Evolutionary conservation across 2,113 vertebrate genomes (phyloP).

Genomic region (Chaetodon auriga): DNA sequence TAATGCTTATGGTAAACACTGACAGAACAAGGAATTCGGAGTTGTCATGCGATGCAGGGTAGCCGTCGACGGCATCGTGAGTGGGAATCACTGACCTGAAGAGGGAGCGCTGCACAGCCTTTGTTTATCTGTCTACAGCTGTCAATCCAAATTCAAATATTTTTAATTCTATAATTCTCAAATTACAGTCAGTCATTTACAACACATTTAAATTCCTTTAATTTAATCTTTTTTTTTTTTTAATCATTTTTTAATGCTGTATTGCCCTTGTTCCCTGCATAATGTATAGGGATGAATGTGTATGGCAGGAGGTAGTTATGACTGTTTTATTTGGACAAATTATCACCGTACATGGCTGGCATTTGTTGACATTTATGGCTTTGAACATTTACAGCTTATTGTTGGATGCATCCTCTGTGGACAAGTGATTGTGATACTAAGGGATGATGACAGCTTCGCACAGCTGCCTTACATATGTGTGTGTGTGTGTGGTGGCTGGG

Average conservation of each 20-base stretch:
- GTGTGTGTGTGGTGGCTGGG: neutral
- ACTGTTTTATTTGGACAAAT: neutral
- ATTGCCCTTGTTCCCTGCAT: neutral
- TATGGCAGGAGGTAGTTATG: neutral
- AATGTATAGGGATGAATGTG: neutral
- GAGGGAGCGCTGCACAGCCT: too few species aligned
- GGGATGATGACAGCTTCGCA: slow-evolving; percentile 15
- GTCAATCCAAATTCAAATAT: too few species aligned
- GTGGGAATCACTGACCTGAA: neutral
- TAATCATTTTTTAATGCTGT: too few species aligned
- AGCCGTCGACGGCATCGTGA: neutral
- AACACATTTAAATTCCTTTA: neutral
- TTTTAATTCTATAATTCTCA: too few species aligned
- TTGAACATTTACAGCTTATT: slow-evolving; percentile 11
- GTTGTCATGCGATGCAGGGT: neutral
- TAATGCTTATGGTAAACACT: neutral
- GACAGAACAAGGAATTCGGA: neutral
- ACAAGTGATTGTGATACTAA: slow-evolving; percentile 30
- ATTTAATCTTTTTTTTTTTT: neutral
- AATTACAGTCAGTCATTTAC: neutral
- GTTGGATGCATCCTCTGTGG: neutral
- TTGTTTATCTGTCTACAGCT: neutral
- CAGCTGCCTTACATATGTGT: neutral
- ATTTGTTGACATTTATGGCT: slow-evolving; percentile 25
- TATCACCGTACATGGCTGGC: neutral